Conservation (phyloP, 2,797 vertebrate species). For the Holocentrus rufus region DNA sequence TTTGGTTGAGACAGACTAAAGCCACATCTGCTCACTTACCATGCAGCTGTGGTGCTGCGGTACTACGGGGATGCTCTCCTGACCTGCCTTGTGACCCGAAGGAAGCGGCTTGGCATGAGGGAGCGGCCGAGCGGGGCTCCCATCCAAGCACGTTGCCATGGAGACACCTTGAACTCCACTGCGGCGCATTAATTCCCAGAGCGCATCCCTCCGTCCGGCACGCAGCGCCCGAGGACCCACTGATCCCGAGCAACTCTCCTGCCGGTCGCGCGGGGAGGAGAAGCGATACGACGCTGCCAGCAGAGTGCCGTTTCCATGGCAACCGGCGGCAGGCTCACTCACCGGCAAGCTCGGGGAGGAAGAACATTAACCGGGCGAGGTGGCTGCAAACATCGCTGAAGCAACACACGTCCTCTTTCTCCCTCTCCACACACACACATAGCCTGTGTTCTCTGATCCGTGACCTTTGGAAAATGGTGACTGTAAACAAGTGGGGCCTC, state of each 20-base stretch:
- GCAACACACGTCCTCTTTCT: conserved; percentile 41
- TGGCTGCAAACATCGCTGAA: conserved; percentile 53
- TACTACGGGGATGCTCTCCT: background rate
- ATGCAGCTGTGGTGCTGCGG: conserved; percentile 9
- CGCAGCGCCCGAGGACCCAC: conserved; percentile 20
- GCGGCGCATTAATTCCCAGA: conserved; percentile 18
- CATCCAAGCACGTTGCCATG: conserved; percentile 56
- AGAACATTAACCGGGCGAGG: conserved; percentile 53
- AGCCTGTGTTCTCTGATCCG: conserved; percentile 31
- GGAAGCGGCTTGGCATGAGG: background rate
- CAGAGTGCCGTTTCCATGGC: conserved; percentile 73
- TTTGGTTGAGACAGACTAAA: background rate
- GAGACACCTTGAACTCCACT: conserved; percentile 45
- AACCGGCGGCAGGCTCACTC: conserved; percentile 57
- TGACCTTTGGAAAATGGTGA: conserved; percentile 44
- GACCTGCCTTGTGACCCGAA: conserved; percentile 23
- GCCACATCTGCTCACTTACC: conserved; percentile 11
- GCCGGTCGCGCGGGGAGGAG: conserved; percentile 29
- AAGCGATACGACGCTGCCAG: conserved; percentile 44
- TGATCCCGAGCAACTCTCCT: conserved; percentile 30
- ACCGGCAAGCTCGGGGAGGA: conserved; percentile 48
- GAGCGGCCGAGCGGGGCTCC: background rate
- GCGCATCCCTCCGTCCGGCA: background rate
- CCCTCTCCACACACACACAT: conserved; percentile 6
- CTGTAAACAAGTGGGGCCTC: conserved; percentile 9